Conservation (phyloP, 2,113 vertebrate species). For the Passer montanus region DNA sequence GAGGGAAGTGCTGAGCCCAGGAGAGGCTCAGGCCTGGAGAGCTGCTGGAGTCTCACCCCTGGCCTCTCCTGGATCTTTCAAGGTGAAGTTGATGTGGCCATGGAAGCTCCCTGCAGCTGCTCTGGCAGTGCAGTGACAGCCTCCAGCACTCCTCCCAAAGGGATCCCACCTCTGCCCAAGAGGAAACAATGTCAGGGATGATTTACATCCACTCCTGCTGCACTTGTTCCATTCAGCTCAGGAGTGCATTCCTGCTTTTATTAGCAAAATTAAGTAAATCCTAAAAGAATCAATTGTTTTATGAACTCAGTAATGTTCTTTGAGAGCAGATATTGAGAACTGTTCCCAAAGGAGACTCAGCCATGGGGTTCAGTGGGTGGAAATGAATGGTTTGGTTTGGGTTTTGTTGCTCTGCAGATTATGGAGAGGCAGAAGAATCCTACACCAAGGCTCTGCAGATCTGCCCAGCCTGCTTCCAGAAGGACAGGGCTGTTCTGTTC, state of each 20-base stretch:
- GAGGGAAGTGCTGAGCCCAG: neutral
- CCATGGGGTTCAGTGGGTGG: neutral
- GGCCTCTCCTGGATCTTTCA: neutral
- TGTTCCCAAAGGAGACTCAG: neutral
- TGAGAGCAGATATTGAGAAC: neutral
- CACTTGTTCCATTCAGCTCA: neutral
- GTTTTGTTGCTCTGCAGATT: constrained; percentile 69
- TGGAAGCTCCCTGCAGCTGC: neutral
- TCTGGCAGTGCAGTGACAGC: neutral
- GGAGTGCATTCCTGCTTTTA: neutral
- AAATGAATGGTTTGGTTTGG: neutral
- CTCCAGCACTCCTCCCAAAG: neutral
- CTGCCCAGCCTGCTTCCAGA: constrained; percentile 83
- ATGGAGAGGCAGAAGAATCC: constrained; percentile 79
- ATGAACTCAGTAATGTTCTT: neutral
- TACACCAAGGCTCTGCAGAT: constrained; percentile 79
- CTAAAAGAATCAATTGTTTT: neutral
- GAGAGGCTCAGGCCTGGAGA: neutral
- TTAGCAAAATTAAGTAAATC: neutral
- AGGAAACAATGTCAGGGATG: neutral
- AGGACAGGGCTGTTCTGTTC: constrained; percentile 84
- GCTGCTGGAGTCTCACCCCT: neutral
- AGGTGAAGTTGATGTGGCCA: neutral
- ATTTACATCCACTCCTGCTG: neutral
- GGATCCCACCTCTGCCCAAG: neutral